phyloP scores from a whole-genome alignment of 2,797 vertebrate species.

The Dromococcyx pavoninus region DNA sequence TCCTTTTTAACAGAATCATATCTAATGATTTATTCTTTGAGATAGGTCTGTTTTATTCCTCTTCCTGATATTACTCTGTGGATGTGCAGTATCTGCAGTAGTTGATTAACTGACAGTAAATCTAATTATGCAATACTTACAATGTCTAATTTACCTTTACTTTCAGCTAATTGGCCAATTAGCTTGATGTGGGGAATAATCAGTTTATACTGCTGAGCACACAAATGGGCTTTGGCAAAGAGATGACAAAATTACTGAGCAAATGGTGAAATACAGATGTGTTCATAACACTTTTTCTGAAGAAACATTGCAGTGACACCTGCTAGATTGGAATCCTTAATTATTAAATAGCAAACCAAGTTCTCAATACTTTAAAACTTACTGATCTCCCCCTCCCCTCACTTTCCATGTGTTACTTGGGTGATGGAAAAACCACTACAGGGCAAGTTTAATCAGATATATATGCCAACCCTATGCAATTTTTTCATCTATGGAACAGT shows the following conservation, averaged over 20 bases:
- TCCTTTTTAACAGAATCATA: background rate
- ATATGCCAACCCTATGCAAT: background rate
- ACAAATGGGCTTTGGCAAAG: conserved; percentile 22
- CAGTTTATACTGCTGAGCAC: conserved; percentile 39
- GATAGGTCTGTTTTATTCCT: background rate
- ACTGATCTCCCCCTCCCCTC: fast-evolving
- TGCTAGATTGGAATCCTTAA: background rate
- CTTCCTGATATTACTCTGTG: conserved; percentile 30
- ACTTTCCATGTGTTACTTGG: background rate
- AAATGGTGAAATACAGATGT: background rate
- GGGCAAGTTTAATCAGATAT: background rate
- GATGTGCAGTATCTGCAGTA: conserved; percentile 27
- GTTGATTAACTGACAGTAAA: conserved; percentile 63
- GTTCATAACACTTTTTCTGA: background rate
- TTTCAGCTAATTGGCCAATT: conserved; percentile 66
- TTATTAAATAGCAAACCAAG: background rate
- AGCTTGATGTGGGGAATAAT: conserved; percentile 56
- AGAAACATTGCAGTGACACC: background rate
- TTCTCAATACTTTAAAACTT: background rate
- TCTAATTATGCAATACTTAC: conserved; percentile 50
- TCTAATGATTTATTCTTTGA: background rate
- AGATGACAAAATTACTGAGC: background rate
- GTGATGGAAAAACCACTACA: background rate
- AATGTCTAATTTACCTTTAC: conserved; percentile 66
- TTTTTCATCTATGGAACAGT: background rate